Conservation (phyloP, 2,113 vertebrate species). For the Macaca fascicularis region T2T-MFA8v1.1 NC_088395.1:142659001-142659500, state of each 20-base stretch:
- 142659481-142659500: not conserved
- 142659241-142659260: constrained; percentile 7
- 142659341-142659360: not conserved
- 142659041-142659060: not conserved
- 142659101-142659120: not conserved
- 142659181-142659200: not conserved
- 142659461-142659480: not conserved
- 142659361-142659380: not conserved
- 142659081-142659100: not conserved
- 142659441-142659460: not conserved
- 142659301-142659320: not conserved
- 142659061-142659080: not conserved
- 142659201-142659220: not conserved
- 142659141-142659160: not conserved
- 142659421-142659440: not conserved
- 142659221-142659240: not conserved
- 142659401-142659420: constrained; percentile 1
- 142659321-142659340: constrained; percentile 29
- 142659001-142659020: not conserved
- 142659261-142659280: not conserved
- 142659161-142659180: not conserved
- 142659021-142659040: not conserved
- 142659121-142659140: not conserved
- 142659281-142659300: not conserved
- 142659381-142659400: not conserved